Evolutionary conservation across 1,140 invertebrate genomes (phyloP).

Genomic region (Carposina sasakii): DNA sequence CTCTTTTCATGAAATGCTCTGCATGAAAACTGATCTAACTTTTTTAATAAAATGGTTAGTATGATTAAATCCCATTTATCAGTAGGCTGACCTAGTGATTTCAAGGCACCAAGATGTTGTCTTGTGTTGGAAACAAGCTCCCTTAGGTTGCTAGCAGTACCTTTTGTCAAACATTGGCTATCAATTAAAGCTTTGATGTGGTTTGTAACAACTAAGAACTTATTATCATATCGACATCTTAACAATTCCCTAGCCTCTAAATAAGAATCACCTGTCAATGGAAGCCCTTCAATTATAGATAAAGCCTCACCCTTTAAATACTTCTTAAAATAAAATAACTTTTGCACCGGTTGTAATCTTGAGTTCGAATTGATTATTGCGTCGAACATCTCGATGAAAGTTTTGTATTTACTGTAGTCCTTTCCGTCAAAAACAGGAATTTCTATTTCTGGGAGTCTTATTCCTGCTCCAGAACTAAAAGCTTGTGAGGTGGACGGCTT

Average conservation of each 20-base stretch:
- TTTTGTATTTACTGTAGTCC: conserved; percentile 11
- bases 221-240: conserved; percentile 13
- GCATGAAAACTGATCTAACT: not conserved
- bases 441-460: not conserved
- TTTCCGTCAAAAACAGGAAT: not conserved
- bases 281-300: conserved; percentile 7
- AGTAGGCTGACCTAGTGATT: not conserved
- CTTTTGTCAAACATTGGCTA: conserved; percentile 6
- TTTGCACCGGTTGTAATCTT: conserved; percentile 7
- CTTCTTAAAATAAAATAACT: conserved; percentile 12
- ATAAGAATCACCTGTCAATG: conserved; percentile 12
- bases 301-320: conserved; percentile 9
- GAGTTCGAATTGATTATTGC: conserved; percentile 8
- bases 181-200: conserved; percentile 12
- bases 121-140: not conserved
- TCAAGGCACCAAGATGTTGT: conserved; percentile 10
- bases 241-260: conserved; percentile 3
- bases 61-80: not conserved
- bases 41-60: not conserved
- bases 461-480: no score
- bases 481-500: no score
- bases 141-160: conserved; percentile 1
- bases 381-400: conserved; percentile 11
- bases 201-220: not conserved
- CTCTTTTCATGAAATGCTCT: not conserved